Base-by-base conservation (phyloP, 2,113 vertebrate genomes). In the Corythornis vintsioides region DNA sequence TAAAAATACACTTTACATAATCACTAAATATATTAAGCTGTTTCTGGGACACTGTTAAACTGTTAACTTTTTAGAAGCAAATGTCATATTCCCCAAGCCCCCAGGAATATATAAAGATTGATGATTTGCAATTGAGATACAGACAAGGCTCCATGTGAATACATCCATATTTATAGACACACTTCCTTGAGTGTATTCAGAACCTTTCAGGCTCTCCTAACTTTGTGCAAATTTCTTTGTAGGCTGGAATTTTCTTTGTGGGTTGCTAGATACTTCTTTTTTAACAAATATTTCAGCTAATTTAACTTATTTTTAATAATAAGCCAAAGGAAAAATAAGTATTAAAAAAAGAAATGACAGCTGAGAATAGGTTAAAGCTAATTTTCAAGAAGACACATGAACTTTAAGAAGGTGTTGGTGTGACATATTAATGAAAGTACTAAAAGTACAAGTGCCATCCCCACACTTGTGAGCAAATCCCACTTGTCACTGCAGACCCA, bases 91-190 rank as follows among this genome's bases (percentile, higher is more conserved):
- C 3, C 5, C 6, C 11, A 22, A 48, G 47, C 47, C 20, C 21
- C 13, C 13, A 55, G 45, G 16, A 83, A 50, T 17, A 35, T 5
- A 31, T 10, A 65, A 40, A 72, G 4, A 3, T 7, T 42, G 21
- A 38, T 66, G 71, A 63, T 81, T 87, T 85, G 35, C 61, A 48
- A 78, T 52, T 21, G 72, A 61, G 42, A 26, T 42, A n/a, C 2
- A 47, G 42, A 25, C 8, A 60, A 43, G 43, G 6, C 25, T 64
- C 28, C 11, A 2, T 42, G 15, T 59, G 7, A 3, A 15, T 52
- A 20, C 3, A 16, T 20, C 47, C 10, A 16, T 8, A 15, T 6
- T 13, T 4, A 13, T 1, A 19, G 4, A 40, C 17, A 45, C 13
- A 35, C 21, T 48, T 69, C 35, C 18, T 77, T 6, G 29, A 77